Conservation (phyloP, 2,113 vertebrate species). For the Genyomyrus donnyi region DNA sequence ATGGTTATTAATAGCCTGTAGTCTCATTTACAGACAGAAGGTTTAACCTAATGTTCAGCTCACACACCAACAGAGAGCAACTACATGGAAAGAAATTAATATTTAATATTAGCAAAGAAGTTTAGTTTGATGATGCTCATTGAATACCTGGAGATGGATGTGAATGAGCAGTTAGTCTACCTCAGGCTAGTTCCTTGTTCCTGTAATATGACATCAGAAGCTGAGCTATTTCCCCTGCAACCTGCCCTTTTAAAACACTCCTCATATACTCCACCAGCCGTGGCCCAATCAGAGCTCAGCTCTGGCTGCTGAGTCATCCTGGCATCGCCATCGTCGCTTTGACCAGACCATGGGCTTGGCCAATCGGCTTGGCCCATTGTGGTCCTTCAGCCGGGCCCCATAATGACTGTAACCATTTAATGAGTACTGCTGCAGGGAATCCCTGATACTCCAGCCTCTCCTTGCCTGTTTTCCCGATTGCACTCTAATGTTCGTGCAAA, state of each 20-base stretch:
- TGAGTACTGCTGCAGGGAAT: neutral
- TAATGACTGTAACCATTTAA: neutral
- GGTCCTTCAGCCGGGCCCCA: neutral
- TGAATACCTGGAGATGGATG: neutral
- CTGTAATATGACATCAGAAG: neutral
- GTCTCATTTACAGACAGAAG: neutral
- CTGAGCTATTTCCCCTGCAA: neutral
- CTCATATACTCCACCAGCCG: constrained; percentile 7
- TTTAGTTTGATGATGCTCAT: neutral
- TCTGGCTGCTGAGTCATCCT: constrained; percentile 34
- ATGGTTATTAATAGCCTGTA: neutral
- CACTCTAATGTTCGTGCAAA: neutral
- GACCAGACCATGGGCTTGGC: constrained; percentile 32
- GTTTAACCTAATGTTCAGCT: neutral
- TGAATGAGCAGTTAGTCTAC: neutral
- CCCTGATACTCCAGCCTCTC: neutral
- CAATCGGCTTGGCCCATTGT: constrained; percentile 21
- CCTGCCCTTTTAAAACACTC: constrained; percentile 32
- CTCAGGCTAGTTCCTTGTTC: neutral
- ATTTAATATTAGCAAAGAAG: neutral
- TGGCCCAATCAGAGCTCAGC: constrained; percentile 44
- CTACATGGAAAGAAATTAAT: neutral
- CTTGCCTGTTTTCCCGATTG: neutral
- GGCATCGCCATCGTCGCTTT: neutral
- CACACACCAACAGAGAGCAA: neutral